Percentiles rank a stretch among this genome's conserved stretches.
Evolutionary conservation across 2,113 vertebrate species (phyloP).

Genomic region (Redunca redunca): DNA sequence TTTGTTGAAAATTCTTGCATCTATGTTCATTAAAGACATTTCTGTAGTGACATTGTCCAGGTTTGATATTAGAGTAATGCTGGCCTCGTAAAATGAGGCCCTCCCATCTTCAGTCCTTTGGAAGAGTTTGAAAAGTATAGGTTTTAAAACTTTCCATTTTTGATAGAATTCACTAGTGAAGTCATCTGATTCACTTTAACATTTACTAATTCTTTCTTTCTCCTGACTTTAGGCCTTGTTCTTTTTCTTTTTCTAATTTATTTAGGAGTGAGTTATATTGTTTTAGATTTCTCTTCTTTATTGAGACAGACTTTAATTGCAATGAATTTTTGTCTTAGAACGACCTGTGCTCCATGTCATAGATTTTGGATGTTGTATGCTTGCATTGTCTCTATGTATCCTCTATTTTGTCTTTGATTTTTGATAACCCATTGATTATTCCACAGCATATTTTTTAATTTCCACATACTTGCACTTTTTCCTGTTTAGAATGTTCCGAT

Average conservation of each 20-base stretch:
- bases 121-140: not conserved
- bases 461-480: not conserved
- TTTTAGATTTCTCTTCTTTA: not conserved
- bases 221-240: not conserved
- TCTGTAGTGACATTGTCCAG: not conserved
- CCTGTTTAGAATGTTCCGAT: not conserved
- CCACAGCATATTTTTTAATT: not conserved
- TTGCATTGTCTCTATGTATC: no score
- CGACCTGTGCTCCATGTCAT: not conserved
- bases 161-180: not conserved
- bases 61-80: not conserved
- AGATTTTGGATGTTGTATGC: not conserved
- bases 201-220: not conserved
- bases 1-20: not conserved
- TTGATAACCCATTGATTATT: not conserved
- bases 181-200: not conserved
- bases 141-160: not conserved
- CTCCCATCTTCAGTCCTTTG: not conserved
- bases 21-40: not conserved
- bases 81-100: not conserved
- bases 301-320: not conserved
- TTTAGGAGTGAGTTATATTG: not conserved
- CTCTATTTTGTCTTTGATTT: not conserved
- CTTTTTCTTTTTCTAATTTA: not conserved
- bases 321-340: not conserved